These are phyloP conservation scores for Piprites chloris DNA, from an alignment of 2,113 vertebrate genomes.

Conservation along the genomic window DNA sequence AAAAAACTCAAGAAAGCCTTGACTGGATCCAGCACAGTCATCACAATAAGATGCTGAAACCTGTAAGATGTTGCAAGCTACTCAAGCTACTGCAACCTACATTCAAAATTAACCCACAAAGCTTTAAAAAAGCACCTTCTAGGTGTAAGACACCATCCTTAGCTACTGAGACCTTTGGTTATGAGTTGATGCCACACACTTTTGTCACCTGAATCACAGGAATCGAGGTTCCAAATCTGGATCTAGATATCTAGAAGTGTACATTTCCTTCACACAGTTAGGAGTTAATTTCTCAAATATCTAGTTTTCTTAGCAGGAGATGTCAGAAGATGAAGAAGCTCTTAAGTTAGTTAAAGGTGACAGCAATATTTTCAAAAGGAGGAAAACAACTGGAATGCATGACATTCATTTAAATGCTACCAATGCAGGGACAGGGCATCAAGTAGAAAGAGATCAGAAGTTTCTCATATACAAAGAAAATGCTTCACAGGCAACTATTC, in stretches of 20 bases:
- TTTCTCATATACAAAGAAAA: neutral
- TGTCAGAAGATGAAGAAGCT: neutral
- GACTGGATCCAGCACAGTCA: neutral
- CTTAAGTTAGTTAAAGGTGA: neutral
- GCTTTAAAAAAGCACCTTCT: neutral
- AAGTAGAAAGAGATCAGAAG: neutral
- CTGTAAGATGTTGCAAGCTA: neutral
- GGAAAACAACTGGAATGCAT: neutral
- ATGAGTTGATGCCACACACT: neutral
- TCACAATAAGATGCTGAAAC: neutral
- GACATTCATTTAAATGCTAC: neutral
- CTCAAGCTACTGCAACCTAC: neutral
- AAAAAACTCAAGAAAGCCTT: neutral
- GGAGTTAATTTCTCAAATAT: neutral
- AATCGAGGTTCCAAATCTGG: neutral
- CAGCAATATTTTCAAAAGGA: neutral
- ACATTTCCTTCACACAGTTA: neutral
- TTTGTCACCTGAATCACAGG: neutral
- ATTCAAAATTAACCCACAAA: neutral
- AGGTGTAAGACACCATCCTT: neutral
- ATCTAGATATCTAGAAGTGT: neutral
- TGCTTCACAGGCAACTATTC: neutral
- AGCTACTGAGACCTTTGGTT: neutral
- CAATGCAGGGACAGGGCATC: neutral
- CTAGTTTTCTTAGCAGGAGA: neutral